phyloP scores from a whole-genome alignment of 1,140 invertebrate genomes.

The Drosophila albomicans region DNA sequence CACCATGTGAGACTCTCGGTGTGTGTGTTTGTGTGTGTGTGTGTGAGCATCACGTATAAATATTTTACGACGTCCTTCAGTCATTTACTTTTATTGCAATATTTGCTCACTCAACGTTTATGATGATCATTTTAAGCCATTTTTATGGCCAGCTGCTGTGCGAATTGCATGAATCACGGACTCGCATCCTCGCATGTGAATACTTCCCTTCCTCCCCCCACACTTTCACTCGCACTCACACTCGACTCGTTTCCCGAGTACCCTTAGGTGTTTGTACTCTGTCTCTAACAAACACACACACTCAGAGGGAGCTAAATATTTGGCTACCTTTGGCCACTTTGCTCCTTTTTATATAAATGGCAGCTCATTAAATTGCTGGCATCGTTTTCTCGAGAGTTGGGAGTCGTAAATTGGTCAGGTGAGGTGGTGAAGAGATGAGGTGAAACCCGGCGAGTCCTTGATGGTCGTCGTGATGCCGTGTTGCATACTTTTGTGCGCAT shows the following conservation, averaged over 20 bases:
- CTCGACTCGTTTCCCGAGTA: constrained; percentile 36
- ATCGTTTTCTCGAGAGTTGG: constrained; percentile 55
- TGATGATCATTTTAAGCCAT: constrained; percentile 85
- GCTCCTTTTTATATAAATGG: constrained; percentile 74
- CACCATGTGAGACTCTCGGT: constrained; percentile 18
- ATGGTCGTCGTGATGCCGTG: not conserved
- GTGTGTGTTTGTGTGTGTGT: constrained; percentile 25
- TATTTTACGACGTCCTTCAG: constrained; percentile 85
- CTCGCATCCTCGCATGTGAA: constrained; percentile 48
- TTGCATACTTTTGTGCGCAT: constrained; percentile 49
- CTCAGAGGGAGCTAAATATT: constrained; percentile 71
- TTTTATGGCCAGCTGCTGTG: constrained; percentile 81
- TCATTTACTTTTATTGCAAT: constrained; percentile 85
- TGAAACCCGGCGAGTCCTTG: not conserved
- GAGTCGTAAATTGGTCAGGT: constrained; percentile 44
- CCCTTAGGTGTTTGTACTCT: constrained; percentile 39
- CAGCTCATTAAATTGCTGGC: constrained; percentile 81
- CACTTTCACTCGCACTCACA: not conserved
- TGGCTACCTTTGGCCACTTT: constrained; percentile 68
- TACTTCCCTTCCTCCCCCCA: not conserved
- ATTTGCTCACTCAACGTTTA: constrained; percentile 85
- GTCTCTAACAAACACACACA: constrained; percentile 27
- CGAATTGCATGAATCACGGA: constrained; percentile 76
- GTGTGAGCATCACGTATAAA: constrained; percentile 80
- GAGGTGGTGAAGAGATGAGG: not conserved